A percentile compares a stretch with the other conserved stretches of the same genome.
Conservation (phyloP, 1,140 invertebrate genomes). For the Anoplolepis gracilipes region DNA sequence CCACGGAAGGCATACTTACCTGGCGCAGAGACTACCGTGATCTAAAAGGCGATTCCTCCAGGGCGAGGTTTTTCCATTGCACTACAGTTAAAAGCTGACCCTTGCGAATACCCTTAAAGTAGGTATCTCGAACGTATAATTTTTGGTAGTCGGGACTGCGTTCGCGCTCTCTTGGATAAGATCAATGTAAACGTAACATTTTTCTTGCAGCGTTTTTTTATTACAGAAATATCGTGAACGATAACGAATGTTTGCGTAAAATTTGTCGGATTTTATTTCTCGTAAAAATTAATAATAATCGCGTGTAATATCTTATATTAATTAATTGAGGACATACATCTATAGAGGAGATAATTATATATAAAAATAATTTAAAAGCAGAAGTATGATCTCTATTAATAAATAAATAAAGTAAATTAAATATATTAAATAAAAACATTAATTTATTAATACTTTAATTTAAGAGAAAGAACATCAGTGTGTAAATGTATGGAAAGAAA, state of each 20-base stretch:
- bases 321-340: too few relatives aligned
- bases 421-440: too few relatives aligned
- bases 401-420: too few relatives aligned
- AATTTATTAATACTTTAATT: not conserved
- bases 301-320: too few relatives aligned
- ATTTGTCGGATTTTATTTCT: too few relatives aligned
- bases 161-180: slow-evolving; percentile 85
- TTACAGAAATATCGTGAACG: not conserved
- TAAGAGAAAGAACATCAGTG: too few relatives aligned
- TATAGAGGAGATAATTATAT: too few relatives aligned
- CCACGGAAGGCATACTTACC: slow-evolving; percentile 86
- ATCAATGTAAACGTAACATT: slow-evolving; percentile 14
- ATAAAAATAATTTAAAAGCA: too few relatives aligned
- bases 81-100: slow-evolving; percentile 90
- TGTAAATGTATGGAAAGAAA: too few relatives aligned
- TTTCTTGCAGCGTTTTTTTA: not conserved
- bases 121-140: slow-evolving; percentile 90
- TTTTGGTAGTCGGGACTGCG: slow-evolving; percentile 90
- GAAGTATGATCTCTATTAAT: not conserved
- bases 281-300: too few relatives aligned
- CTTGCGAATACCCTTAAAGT: slow-evolving; percentile 91
- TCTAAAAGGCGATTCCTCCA: slow-evolving; percentile 90
- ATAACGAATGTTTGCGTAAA: not conserved
- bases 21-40: slow-evolving; percentile 89
- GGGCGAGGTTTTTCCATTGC: slow-evolving; percentile 90